These are phyloP conservation scores for Sclerodermus sp. DNA, from an alignment of 2,888 invertebrate species.

Conservation along the genomic window DNA sequence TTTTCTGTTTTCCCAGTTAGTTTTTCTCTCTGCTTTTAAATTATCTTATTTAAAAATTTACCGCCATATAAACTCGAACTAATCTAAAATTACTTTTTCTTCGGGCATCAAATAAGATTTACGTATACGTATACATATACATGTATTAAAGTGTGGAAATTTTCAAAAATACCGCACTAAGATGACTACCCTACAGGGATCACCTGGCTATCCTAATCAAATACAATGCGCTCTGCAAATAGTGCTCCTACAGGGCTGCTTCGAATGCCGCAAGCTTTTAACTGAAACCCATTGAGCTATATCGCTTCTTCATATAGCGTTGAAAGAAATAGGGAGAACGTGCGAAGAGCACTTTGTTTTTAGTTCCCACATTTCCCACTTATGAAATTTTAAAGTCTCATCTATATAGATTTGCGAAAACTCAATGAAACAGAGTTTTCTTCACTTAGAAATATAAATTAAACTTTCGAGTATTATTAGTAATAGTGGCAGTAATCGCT, in stretches of 20 bases:
- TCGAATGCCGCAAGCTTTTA: conserved; percentile 30
- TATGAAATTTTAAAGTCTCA: background rate
- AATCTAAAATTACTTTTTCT: too few species aligned
- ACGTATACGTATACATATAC: too few species aligned
- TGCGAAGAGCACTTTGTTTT: conserved; percentile 25
- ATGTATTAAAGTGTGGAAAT: too few species aligned
- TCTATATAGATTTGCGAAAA: too few species aligned
- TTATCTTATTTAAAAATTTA: too few species aligned
- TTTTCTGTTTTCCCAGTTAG: too few species aligned
- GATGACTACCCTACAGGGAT: conserved; percentile 20
- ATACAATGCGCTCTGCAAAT: conserved; percentile 45
- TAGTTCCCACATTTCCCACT: conserved; percentile 26
- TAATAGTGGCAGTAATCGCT: background rate
- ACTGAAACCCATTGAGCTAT: conserved; percentile 1
- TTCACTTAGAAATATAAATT: background rate
- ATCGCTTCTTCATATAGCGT: conserved; percentile 10
- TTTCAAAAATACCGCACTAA: too few species aligned
- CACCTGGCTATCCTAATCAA: conserved; percentile 57
- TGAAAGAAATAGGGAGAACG: conserved; percentile 12
- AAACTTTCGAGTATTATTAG: background rate
- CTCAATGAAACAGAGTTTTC: too few species aligned
- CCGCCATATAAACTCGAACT: too few species aligned
- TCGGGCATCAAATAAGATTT: too few species aligned
- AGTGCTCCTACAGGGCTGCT: conserved; percentile 30
- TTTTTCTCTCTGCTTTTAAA: too few species aligned